Conservation (phyloP, 2,113 vertebrate genomes). For the Edolisoma coerulescens region DNA sequence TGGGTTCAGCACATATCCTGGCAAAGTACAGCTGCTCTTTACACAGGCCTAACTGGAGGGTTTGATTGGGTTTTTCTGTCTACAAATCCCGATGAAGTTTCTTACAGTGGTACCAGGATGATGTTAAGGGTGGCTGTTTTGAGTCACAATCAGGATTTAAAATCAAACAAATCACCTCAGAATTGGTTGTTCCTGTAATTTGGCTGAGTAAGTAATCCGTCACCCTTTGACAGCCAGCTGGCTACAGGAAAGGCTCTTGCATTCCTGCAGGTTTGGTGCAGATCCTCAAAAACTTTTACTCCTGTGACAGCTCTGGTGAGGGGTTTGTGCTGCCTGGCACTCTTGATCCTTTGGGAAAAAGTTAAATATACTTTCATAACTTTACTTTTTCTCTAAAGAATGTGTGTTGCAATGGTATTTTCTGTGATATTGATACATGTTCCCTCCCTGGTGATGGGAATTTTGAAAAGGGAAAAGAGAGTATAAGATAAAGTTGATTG, state of each 20-base stretch:
- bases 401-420: not conserved
- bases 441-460: not conserved
- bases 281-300: not conserved
- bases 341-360: not conserved
- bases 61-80: not conserved
- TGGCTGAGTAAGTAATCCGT: not conserved
- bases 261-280: not conserved
- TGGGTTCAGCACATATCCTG: not conserved
- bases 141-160: not conserved
- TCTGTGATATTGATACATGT: fast-evolving
- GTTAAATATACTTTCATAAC: not conserved
- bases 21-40: not conserved
- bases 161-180: not conserved
- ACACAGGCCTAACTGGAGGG: not conserved
- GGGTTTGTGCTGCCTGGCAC: not conserved
- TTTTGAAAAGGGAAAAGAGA: not conserved
- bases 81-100: not conserved
- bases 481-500: not conserved
- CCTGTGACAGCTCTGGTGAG: not conserved
- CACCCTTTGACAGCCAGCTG: not conserved
- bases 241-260: not conserved
- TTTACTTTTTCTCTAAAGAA: not conserved
- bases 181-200: constrained; percentile 1
- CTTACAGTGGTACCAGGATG: not conserved
- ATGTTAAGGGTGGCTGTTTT: not conserved